These are phyloP conservation scores for Apodemia mormo DNA, from an alignment of 2,888 invertebrate genomes.

Conservation along the genomic window DNA sequence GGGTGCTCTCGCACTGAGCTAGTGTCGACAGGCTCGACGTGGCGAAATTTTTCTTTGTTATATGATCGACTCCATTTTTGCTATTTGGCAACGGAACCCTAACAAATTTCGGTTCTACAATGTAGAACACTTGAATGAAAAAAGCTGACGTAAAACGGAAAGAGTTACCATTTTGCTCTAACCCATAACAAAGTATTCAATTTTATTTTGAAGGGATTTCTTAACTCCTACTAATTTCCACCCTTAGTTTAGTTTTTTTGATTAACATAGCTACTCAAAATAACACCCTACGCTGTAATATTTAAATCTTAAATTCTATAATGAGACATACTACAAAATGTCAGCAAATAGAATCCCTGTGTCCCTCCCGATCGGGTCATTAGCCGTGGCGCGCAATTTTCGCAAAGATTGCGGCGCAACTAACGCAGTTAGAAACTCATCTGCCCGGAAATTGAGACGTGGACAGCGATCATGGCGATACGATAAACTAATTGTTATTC, in stretches of 20 bases:
- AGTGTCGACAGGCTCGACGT: too few species aligned
- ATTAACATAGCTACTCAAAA: background rate
- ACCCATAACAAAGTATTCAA: too few species aligned
- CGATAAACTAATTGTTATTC: constrained; percentile 8
- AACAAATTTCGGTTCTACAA: too few species aligned
- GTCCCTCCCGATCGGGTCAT: constrained; percentile 6
- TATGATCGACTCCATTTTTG: too few species aligned
- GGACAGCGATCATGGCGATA: constrained; percentile 13
- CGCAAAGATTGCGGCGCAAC: constrained; percentile 13
- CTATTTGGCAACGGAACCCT: too few species aligned
- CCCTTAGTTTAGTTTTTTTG: background rate
- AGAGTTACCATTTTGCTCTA: too few species aligned
- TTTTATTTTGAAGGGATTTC: too few species aligned
- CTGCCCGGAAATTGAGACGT: constrained; percentile 6
- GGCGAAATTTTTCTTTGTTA: too few species aligned
- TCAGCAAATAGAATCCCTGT: background rate
- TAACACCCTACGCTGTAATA: background rate
- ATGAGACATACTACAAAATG: background rate
- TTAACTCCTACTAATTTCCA: background rate
- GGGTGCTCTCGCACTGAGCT: too few species aligned
- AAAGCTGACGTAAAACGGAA: too few species aligned
- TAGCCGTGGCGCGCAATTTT: constrained; percentile 16
- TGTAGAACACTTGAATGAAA: too few species aligned
- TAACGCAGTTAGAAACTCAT: constrained; percentile 14
- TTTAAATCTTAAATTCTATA: background rate